A percentile compares a stretch with the other conserved stretches of the same genome.
These are phyloP conservation scores for Caenorhabditis tropicalis DNA, from an alignment of 1,140 invertebrate species.

Conservation along the genomic window DNA sequence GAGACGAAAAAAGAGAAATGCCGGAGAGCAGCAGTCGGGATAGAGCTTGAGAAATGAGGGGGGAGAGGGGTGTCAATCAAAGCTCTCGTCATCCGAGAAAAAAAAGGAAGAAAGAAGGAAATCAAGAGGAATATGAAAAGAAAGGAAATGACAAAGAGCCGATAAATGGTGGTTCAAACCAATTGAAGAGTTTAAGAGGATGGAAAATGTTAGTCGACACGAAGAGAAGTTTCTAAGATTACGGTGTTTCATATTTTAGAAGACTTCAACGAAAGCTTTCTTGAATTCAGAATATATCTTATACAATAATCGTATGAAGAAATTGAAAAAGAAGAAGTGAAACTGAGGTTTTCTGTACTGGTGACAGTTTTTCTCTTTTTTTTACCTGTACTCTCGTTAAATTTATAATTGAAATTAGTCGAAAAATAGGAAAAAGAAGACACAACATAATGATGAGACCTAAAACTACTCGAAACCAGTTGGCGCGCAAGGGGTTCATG, in stretches of 20 bases:
- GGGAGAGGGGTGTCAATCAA: slow-evolving; percentile 25
- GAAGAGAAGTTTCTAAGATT: no score
- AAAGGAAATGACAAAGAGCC: neutral
- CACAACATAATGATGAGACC: neutral
- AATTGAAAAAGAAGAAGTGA: no score
- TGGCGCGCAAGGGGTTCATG: neutral
- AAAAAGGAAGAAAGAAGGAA: neutral
- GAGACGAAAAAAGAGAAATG: neutral
- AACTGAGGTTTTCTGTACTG: no score
- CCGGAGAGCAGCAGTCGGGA: neutral
- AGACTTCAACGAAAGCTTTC: no score
- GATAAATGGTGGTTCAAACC: neutral
- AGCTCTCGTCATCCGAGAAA: slow-evolving; percentile 26
- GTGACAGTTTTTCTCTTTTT: no score
- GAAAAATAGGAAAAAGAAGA: neutral
- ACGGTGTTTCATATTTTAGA: no score
- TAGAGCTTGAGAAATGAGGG: slow-evolving; percentile 9
- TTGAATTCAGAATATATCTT: no score
- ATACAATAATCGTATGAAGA: no score
- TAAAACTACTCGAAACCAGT: slow-evolving; percentile 19
- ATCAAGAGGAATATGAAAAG: neutral
- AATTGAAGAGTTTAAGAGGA: neutral
- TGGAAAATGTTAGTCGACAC: no score
- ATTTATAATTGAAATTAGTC: neutral
- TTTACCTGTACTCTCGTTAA: neutral